Base-by-base conservation (phyloP, 2,888 invertebrate species). In the Habrosyne pyritoides region DNA sequence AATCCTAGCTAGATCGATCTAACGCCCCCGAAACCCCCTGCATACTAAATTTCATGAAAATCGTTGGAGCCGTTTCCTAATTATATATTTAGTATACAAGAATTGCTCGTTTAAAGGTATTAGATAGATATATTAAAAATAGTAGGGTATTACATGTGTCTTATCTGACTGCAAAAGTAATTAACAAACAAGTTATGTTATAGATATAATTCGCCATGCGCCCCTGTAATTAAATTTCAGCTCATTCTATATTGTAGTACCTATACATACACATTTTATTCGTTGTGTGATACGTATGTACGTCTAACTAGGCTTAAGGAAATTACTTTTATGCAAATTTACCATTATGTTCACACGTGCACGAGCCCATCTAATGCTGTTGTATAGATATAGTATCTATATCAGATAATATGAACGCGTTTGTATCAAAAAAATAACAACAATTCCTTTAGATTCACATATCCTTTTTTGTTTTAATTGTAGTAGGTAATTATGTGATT, bases 311-410 rank as follows among this genome's bases (percentile, higher is more conserved):
- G 71, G 69, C 70, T 64, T 58, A 63, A 77, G 80, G 76, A 84
- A 86, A 86, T 86, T 83, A 85, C 83, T 83, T 84, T 82, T 84
- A 84, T 85, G 83, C 79, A 81, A 85, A 85, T 85, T 64, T 73
- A 73, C 70, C 72, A 70, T 81, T 79, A 73, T 69, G 71, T 66
- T 70, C 64, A 67, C 75, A 79, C 73, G 75, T 74, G 72, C 69
- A 67, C 68, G 64, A 66, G 66, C 67, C 67, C 24, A 14, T n/a
- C 49, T n/a, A 28, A 26, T 50, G 21, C 30, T 18, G 18, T 28
- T 21, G 28, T 42, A 42, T 42, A 36, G n/a, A 36, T 36, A 33
- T 36, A 28, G 5, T 48, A 50, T 50, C 4, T 26, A 21, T 21
- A 26, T 42, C 18, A 18, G 18, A n/a, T 18, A 8, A 33, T 33